Percentiles rank a stretch among this genome's conserved stretches.
Conservation (phyloP, 2,888 invertebrate species). For the Microplitis deprimator region DNA sequence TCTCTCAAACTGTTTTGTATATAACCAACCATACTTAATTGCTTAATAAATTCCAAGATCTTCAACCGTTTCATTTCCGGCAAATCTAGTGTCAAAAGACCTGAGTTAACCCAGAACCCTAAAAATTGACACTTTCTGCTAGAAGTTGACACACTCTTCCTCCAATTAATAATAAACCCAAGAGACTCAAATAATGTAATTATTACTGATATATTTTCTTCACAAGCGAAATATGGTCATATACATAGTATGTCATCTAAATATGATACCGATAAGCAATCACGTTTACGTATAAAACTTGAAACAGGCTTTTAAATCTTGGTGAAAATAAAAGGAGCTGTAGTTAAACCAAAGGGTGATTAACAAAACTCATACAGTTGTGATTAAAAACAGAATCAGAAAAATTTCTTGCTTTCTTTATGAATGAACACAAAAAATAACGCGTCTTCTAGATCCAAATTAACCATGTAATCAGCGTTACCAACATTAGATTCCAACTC, state of each 20-base stretch:
- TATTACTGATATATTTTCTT: constrained; percentile 22
- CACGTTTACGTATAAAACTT: too few species aligned
- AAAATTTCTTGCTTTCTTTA: neutral
- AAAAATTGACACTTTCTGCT: constrained; percentile 24
- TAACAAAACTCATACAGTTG: neutral
- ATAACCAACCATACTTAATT: too few species aligned
- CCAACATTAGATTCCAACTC: too few species aligned
- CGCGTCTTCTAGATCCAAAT: neutral
- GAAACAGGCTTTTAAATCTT: constrained; percentile 40
- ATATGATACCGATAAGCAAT: too few species aligned
- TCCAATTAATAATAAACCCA: constrained; percentile 29
- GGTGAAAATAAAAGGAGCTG: constrained; percentile 35
- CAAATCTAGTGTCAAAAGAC: constrained; percentile 30
- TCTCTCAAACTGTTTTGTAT: too few species aligned
- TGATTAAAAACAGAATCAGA: neutral
- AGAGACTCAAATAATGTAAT: constrained; percentile 7
- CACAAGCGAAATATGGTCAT: constrained; percentile 24
- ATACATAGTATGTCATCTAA: too few species aligned
- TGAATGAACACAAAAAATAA: neutral
- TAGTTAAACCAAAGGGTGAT: constrained; percentile 3
- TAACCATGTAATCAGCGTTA: neutral
- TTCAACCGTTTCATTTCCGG: constrained; percentile 8
- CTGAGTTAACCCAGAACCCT: constrained; percentile 35
- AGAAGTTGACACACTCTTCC: constrained; percentile 13
- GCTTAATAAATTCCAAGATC: too few species aligned